Evolutionary conservation across 2,113 vertebrate species (phyloP), one percentile per base, ranked within the genome.

Genomic region (Nesogale talazaci): DNA sequence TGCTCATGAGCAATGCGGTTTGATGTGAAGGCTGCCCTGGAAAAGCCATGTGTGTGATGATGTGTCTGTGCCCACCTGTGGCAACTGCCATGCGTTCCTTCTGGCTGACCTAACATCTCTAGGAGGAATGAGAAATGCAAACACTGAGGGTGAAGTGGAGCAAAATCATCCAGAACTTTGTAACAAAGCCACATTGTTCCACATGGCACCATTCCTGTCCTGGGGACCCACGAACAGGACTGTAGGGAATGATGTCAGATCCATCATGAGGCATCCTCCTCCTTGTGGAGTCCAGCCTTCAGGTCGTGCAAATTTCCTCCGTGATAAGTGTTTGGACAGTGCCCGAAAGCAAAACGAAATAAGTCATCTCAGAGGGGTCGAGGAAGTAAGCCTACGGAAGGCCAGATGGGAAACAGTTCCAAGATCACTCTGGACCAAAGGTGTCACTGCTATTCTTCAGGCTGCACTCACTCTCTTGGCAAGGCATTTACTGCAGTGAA

Each of bases 21-120:
- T 94, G 81, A 88, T 91, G 95, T 22, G 17, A 86, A 61, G 57
- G 80, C 88, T 85, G 82, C 78, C 83, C 75, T 85, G 76, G 86
- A 95, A 86, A 96, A 96, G 97, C 96, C 86, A 96, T 31, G 89
- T 93, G 94, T 93, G 92, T 77, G 89, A 94, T 72, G 82, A 89
- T 81, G 91, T 84, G 92, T 90, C 75, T 74, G 83, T 89, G 81
- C 52, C 90, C 36, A 65, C 59, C 93, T 90, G 94, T 89, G 94
- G 89, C 84, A 96, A 81, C 59, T 57, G 88, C 75, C 42, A 77
- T 59, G 93, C 93, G 92, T 84, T 77, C 92, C 80, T 83, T 97
- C 92, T 42, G 81, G 65, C 40, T 98, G 95, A 97, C 94, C 93
- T 86, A 80, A 84, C 89, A 77, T 78, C 56, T 38, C 72, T 94